These are phyloP conservation scores for Amphipoea oculea DNA, from an alignment of 2,888 invertebrate species.

Conservation along the genomic window DNA sequence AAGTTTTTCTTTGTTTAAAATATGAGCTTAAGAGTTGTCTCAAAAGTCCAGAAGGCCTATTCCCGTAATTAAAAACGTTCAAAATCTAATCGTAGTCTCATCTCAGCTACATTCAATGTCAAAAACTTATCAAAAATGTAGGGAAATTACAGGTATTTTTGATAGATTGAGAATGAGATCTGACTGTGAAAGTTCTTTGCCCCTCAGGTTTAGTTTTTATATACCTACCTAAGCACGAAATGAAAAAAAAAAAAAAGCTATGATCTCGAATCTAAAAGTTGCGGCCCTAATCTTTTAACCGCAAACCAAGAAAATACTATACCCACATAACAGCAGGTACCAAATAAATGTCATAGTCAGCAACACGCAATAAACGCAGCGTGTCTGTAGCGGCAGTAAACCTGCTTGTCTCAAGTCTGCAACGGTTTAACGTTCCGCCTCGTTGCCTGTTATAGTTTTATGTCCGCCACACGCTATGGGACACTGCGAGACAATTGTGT, in stretches of 20 bases:
- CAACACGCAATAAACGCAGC: slow-evolving; percentile 68
- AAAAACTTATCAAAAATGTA: no score
- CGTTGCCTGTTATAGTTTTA: slow-evolving; percentile 72
- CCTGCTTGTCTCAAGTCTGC: slow-evolving; percentile 69
- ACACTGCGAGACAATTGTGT: slow-evolving; percentile 62
- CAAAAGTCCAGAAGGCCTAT: background rate
- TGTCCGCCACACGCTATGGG: slow-evolving; percentile 60
- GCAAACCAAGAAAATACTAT: background rate
- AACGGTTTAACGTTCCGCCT: slow-evolving; percentile 67
- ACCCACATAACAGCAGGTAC: slow-evolving; percentile 61
- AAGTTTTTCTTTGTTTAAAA: background rate
- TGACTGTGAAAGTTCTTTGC: no score
- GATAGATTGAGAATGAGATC: no score
- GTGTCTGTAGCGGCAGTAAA: slow-evolving; percentile 75
- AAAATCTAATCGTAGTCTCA: no score
- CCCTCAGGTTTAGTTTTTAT: no score
- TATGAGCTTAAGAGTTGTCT: background rate
- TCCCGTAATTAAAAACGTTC: no score
- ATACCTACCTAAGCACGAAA: no score
- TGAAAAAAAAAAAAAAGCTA: no score
- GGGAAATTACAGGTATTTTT: no score
- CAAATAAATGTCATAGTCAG: slow-evolving; percentile 66
- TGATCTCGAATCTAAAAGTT: background rate
- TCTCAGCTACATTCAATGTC: no score
- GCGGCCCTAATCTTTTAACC: background rate